Conservation (phyloP, 2,113 vertebrate genomes). For the Rafetus swinhoei region DNA sequence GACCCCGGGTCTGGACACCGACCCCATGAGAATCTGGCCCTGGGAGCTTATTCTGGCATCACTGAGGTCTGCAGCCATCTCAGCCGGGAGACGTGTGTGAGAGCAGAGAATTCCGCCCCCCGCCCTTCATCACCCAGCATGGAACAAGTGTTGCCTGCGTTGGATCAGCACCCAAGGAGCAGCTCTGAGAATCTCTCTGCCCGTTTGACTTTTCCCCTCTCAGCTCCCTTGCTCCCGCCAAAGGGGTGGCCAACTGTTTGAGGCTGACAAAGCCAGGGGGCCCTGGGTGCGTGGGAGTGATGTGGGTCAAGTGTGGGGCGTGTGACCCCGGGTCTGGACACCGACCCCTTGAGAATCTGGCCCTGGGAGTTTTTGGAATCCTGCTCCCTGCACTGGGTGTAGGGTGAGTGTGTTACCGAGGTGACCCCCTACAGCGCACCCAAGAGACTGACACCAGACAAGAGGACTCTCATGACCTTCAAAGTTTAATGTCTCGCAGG, state of each 20-base stretch:
- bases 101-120: background rate
- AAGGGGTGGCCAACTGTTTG: background rate
- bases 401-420: background rate
- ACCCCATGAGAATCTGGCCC: background rate
- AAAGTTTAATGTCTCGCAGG: background rate
- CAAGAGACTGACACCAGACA: background rate
- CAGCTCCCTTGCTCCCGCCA: background rate
- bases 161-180: background rate
- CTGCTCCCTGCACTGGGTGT: background rate
- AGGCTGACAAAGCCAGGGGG: no score
- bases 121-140: background rate
- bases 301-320: no score
- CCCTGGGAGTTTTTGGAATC: background rate
- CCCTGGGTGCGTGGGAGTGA: no score
- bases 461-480: background rate
- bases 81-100: rapidly evolving
- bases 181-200: background rate
- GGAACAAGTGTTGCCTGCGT: background rate
- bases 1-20: background rate
- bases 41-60: background rate
- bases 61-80: background rate
- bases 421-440: background rate
- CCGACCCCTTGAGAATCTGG: background rate
- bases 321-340: background rate
- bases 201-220: background rate